Percentiles rank a stretch among this genome's conserved stretches.
phyloP scores from a whole-genome alignment of 2,888 invertebrate genomes.

The Anthrax anthrax region DNA sequence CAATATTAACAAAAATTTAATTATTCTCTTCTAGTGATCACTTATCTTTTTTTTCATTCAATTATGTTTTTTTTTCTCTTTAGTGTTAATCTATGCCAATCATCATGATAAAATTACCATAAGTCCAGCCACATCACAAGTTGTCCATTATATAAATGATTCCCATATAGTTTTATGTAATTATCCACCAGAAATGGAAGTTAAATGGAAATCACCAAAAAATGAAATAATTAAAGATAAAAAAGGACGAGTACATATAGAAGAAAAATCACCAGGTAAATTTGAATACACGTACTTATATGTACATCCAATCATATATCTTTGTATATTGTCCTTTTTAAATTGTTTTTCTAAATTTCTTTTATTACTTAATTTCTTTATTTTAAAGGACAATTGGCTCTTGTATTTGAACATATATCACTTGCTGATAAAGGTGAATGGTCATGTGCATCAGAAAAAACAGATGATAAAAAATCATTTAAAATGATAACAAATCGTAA shows the following conservation, averaged over 20 bases:
- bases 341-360: not conserved
- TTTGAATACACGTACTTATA: not conserved
- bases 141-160: constrained; percentile 35
- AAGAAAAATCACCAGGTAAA: constrained; percentile 27
- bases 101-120: constrained; percentile 25
- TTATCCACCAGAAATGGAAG: constrained; percentile 22
- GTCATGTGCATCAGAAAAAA: constrained; percentile 31
- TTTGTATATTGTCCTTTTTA: not conserved
- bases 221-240: constrained; percentile 29
- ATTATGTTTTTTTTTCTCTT: too few relatives aligned
- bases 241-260: constrained; percentile 35
- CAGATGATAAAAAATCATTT: constrained; percentile 25
- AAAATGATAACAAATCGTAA: constrained; percentile 35
- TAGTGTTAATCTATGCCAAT: constrained; percentile 16
- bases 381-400: constrained; percentile 28
- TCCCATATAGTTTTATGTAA: constrained; percentile 34
- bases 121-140: constrained; percentile 26
- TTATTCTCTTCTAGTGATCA: too few relatives aligned
- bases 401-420: constrained; percentile 36
- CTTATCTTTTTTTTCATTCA: too few relatives aligned
- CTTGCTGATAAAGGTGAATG: constrained; percentile 37
- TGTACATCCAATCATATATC: not conserved
- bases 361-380: not conserved
- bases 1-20: too few relatives aligned
- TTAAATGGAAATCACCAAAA: constrained; percentile 33